Evolutionary conservation across 1,140 invertebrate genomes (phyloP), one percentile per base, ranked within the genome.

Genomic region (Eurosta solidaginis): DNA sequence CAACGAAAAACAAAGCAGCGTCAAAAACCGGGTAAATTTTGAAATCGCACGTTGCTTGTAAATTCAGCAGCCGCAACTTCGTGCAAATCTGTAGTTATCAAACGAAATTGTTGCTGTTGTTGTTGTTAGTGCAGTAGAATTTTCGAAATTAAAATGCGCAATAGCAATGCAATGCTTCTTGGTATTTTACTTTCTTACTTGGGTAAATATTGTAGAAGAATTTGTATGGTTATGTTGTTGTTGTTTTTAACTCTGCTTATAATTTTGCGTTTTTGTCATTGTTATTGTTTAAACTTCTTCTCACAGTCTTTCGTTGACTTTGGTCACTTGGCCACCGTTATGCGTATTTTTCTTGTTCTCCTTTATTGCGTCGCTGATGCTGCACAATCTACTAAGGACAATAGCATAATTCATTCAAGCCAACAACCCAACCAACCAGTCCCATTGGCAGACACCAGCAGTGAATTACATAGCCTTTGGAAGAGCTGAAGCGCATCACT

Each of bases 111-210:
- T 12, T 2, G 29, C 14, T 14, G 25, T 22, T 33, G 27, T 59
- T 36, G 54, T 17, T 36, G 29, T n/a, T 59, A 17, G 14, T 29
- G 52, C 52, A n/a, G 29, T 59, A 33, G 54, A 59, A 14, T 59
- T 59, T n/a, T 36, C 22, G 27, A 6, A 59, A 59, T 59, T 59
- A 59, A 59, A 59, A 59, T 59, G 54, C 54, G 22, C 54, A 59
- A 59, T 59, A 59, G 54, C 54, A 29, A n/a, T 59, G 54, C 27
- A 36, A 59, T 29, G 54, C 54, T n/a, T 59, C 54, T 36, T 59
- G 22, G 12, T 59, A 17, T 59, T 59, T 25, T 33, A n/a, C n/a
- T n/a, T n/a, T 59, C 20, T 36, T 59, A 3, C 54, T 25, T 1
- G 7, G 25, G 27, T 59, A 4, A 36, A 3, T n/a, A 29, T 17